phyloP scores from a whole-genome alignment of 2,113 vertebrate genomes.

The Numenius arquata region DNA sequence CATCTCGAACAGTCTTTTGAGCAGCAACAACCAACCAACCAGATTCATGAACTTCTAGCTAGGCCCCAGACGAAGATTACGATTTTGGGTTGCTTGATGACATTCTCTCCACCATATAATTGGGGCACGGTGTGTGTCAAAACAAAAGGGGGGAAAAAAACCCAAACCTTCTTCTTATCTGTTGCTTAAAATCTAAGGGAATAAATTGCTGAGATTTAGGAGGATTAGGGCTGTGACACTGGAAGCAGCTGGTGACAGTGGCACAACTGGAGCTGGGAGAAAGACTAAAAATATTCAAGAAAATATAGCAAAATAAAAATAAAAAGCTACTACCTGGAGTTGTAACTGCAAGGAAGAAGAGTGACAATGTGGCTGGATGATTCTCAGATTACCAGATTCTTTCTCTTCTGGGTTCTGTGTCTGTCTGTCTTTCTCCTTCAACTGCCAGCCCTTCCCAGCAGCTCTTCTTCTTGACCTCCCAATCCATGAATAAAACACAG shows the following conservation, averaged over 20 bases:
- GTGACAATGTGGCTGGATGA: background rate
- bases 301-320: background rate
- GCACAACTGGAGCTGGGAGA: background rate
- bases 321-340: background rate
- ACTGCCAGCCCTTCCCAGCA: background rate
- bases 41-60: background rate
- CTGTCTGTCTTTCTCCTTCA: background rate
- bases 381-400: background rate
- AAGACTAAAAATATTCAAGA: background rate
- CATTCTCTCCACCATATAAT: background rate
- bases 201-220: background rate
- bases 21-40: background rate
- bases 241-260: background rate
- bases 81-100: background rate
- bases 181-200: background rate
- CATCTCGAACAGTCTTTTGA: background rate
- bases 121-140: background rate
- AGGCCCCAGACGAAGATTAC: background rate
- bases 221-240: background rate
- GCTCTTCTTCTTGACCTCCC: constrained; percentile 9
- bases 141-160: background rate
- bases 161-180: background rate
- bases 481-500: constrained; percentile 36
- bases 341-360: background rate
- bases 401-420: background rate